Base-by-base conservation (phyloP, 2,113 vertebrate species). In the Ploceus nigricollis region DNA sequence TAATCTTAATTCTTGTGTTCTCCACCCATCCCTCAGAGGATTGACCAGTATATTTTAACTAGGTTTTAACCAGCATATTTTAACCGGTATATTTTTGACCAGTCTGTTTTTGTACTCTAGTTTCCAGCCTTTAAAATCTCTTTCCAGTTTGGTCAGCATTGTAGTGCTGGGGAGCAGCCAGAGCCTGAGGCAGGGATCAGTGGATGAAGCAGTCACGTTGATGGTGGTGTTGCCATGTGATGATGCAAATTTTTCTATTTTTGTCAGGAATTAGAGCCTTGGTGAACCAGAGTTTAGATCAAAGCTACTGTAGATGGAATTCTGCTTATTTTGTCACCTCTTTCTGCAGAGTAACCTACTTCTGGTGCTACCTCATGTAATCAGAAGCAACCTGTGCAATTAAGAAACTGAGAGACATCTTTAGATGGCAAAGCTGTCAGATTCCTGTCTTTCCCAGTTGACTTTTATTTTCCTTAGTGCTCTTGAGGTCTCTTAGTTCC, bases 301-400 rank as follows among this genome's bases (percentile, higher is more conserved):
- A 96, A 95, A 96, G 92, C 7, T 14, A 37, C 27, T 0, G 0
- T 27, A 82, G 51, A 27, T 87, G 76, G 69, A 89, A 82, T 78
- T 68, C 58, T 76, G 37, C 35, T 85, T 82, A 17, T 95, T 90
- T 94, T 95, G 82, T 92, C 88, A 84, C 82, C 64, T 84, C 40
- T 42, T 70, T 56, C 92, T 92, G 85, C 76, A 78, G 90, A 87
- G 60, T 95, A 94, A 96, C 92, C 95, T 96, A 94, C 56, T 94
- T 97, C 66, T 89, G 44, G 40, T 90, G 89, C 86, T 90, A 71
- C 57, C 68, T 78, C 53, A 22, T 75, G 48, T 75, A 92, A 92
- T 92, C 68, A 89, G 85, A 86, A 80, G 71, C 85, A 90, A 80
- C 82, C 56, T 87, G 61, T 93, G 90, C 93, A 93, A 96, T 96